Evolutionary conservation across 2,797 vertebrate species (phyloP).

Genomic region (Esox lucius): DNA sequence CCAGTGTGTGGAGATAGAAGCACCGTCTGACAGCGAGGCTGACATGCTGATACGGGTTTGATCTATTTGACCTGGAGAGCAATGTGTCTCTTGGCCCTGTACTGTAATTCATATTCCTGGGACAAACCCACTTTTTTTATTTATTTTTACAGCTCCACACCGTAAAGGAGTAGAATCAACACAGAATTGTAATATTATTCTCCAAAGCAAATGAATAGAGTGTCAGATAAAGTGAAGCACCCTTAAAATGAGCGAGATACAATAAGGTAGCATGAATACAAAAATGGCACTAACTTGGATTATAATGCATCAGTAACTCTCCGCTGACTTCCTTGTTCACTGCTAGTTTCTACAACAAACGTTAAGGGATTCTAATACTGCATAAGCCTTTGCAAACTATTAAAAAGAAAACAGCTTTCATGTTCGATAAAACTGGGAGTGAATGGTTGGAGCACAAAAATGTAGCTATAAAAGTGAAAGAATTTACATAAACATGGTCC

Average conservation of each 20-base stretch:
- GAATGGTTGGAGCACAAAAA: no score
- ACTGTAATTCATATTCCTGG: conserved; percentile 37
- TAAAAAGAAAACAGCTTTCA: no score
- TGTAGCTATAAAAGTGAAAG: no score
- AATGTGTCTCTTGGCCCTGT: conserved; percentile 31
- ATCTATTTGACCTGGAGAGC: conserved; percentile 48
- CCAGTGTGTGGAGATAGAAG: conserved; percentile 31
- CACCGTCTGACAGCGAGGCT: conserved; percentile 40
- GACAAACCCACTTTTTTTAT: conserved; percentile 8
- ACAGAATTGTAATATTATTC: neutral
- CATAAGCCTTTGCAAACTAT: no score
- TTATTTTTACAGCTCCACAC: conserved; percentile 5
- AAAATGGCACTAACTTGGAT: conserved; percentile 23
- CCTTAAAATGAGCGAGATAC: neutral
- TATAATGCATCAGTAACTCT: conserved; percentile 21
- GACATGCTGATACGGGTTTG: conserved; percentile 50
- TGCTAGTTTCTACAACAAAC: no score
- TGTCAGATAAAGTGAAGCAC: neutral
- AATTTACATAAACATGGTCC: no score
- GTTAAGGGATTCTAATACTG: no score
- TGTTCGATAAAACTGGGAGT: no score
- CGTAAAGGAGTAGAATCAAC: conserved; percentile 6
- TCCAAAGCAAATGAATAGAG: neutral
- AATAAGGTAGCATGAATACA: conserved; percentile 14
- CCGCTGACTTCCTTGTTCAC: conserved; percentile 25